Percentiles rank a stretch among this genome's conserved stretches.
These are phyloP conservation scores for Melanotus villosus DNA, from an alignment of 2,888 invertebrate species.

Conservation along the genomic window DNA sequence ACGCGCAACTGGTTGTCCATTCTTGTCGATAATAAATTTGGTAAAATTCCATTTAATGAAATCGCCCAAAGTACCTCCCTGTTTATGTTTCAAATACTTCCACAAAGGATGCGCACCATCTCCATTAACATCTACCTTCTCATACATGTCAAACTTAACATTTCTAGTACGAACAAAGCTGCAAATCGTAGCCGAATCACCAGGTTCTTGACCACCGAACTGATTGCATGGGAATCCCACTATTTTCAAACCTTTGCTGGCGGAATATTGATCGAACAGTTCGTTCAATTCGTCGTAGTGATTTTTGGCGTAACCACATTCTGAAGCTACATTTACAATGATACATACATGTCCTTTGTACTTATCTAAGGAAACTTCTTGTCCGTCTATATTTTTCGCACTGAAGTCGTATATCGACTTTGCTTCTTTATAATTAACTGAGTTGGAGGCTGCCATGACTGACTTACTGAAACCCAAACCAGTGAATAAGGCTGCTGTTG, in stretches of 20 bases:
- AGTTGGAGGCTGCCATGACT: background rate
- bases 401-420: constrained; percentile 86
- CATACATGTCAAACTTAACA: constrained; percentile 81
- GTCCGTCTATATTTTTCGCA: constrained; percentile 86
- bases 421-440: constrained; percentile 76
- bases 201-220: constrained; percentile 82
- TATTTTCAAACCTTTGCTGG: constrained; percentile 80
- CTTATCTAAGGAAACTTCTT: constrained; percentile 83
- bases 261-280: constrained; percentile 80
- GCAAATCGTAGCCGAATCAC: constrained; percentile 75
- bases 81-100: constrained; percentile 76
- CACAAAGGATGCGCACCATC: constrained; percentile 76
- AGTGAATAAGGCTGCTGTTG: constrained; percentile 9
- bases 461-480: background rate
- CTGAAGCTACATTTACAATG: constrained; percentile 92
- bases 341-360: constrained; percentile 87
- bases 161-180: constrained; percentile 75
- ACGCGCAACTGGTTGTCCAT: constrained; percentile 80
- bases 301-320: constrained; percentile 86
- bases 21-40: constrained; percentile 85
- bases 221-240: constrained; percentile 93
- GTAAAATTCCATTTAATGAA: constrained; percentile 93
- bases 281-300: constrained; percentile 89
- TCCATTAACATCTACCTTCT: constrained; percentile 81
- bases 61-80: constrained; percentile 72